phyloP scores from a whole-genome alignment of 2,888 invertebrate genomes.

The Melanchra persicariae region DNA sequence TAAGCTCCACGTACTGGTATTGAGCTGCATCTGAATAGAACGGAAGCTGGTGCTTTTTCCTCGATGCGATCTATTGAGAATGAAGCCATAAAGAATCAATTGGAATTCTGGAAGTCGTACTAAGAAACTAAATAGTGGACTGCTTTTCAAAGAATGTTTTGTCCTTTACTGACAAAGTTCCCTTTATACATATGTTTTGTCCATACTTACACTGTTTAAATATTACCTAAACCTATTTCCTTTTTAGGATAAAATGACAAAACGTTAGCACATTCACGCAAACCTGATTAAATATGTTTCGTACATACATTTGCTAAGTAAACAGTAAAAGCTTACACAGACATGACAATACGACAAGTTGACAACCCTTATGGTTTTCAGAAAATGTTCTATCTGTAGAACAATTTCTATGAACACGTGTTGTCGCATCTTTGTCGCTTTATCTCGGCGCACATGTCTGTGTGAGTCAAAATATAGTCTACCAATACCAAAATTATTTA shows the following conservation, averaged over 20 bases:
- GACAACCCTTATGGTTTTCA: not conserved
- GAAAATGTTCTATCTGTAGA: not conserved
- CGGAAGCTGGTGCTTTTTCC: not conserved
- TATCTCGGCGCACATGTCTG: not conserved
- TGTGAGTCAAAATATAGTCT: not conserved
- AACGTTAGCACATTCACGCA: not conserved
- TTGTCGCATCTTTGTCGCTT: too few relatives aligned
- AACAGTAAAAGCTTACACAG: not conserved
- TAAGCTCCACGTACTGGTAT: too few relatives aligned
- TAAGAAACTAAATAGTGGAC: not conserved
- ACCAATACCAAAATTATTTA: not conserved
- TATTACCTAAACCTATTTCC: not conserved
- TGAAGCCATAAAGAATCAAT: slow-evolving; percentile 6
- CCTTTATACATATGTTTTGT: not conserved
- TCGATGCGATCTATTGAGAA: not conserved
- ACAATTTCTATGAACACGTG: not conserved
- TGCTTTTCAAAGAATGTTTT: not conserved
- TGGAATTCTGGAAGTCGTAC: not conserved
- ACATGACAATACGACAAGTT: not conserved
- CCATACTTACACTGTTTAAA: not conserved
- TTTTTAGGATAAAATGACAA: not conserved
- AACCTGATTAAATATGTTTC: slow-evolving; percentile 12
- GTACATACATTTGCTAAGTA: slow-evolving; percentile 13
- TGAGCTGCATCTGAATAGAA: too few relatives aligned
- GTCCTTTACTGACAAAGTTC: not conserved